phyloP scores from a whole-genome alignment of 2,888 invertebrate species.

The Acheta domesticus region DNA sequence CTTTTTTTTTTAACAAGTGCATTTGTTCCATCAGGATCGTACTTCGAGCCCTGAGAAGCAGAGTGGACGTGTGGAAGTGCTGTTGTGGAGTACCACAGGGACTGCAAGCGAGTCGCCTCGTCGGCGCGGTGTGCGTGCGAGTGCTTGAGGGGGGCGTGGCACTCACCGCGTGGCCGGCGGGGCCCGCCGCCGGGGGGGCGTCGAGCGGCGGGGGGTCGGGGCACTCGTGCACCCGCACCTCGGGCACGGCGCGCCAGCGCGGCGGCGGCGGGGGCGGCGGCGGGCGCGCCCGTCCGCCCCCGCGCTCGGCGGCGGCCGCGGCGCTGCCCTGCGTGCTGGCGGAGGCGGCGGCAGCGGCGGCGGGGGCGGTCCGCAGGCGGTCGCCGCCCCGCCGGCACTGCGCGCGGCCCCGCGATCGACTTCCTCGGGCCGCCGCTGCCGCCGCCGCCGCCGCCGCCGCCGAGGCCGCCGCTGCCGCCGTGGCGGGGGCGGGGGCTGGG shows the following conservation, averaged over 20 bases:
- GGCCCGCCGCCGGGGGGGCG: background rate
- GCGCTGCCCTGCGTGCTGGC: background rate
- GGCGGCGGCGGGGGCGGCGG: background rate
- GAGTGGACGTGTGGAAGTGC: no score
- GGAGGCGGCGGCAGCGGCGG: background rate
- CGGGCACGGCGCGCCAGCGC: background rate
- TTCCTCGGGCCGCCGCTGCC: background rate
- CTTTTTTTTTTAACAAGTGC: no score
- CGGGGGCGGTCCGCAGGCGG: background rate
- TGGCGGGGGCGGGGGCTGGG: background rate
- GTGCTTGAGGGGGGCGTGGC: background rate
- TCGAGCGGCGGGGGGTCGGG: background rate
- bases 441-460: background rate
- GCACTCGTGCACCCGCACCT: background rate
- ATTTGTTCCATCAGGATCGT: no score
- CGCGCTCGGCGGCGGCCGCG: background rate
- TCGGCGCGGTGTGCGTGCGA: no score
- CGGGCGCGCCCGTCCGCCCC: background rate
- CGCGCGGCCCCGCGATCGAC: background rate
- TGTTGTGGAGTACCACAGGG: no score
- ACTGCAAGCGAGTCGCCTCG: no score
- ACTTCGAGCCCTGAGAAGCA: no score
- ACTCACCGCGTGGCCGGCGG: background rate
- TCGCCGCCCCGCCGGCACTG: background rate
- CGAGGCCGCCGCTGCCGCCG: background rate